A percentile compares a stretch with the other conserved stretches of the same genome.
Conservation (phyloP, 2,888 invertebrate species). For the Drosophila trichaetosa region DNA sequence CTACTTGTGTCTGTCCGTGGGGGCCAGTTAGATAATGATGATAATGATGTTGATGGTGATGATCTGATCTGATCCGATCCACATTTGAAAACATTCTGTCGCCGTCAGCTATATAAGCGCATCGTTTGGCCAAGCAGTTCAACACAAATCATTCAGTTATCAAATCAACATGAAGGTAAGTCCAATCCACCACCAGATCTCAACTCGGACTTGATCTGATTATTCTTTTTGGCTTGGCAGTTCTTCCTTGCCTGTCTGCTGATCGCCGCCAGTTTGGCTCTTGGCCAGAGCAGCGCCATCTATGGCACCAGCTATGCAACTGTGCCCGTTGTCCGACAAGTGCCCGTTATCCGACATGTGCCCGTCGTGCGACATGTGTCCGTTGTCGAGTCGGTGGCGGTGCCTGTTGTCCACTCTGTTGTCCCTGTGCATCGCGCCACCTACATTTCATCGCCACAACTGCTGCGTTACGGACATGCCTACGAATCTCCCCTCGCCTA, state of each 20-base stretch:
- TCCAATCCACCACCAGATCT: neutral
- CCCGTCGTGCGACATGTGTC: slow-evolving; percentile 53
- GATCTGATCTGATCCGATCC: slow-evolving; percentile 28
- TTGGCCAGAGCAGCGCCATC: slow-evolving; percentile 68
- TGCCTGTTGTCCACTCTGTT: slow-evolving; percentile 53
- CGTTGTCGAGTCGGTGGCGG: slow-evolving; percentile 45
- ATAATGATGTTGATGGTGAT: neutral
- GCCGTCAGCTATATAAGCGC: slow-evolving; percentile 54
- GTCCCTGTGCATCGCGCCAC: slow-evolving; percentile 46
- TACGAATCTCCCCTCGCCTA: slow-evolving; percentile 67
- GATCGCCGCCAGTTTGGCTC: slow-evolving; percentile 65
- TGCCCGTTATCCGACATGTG: slow-evolving; percentile 41
- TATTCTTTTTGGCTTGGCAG: slow-evolving; percentile 27
- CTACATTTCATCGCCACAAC: slow-evolving; percentile 40
- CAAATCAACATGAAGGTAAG: slow-evolving; percentile 72
- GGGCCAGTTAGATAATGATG: slow-evolving; percentile 42
- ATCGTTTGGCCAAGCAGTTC: slow-evolving; percentile 21
- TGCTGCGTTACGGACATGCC: slow-evolving; percentile 50
- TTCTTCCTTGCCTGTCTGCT: slow-evolving; percentile 65
- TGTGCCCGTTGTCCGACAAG: slow-evolving; percentile 51
- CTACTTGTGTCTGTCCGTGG: slow-evolving; percentile 34
- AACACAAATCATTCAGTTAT: slow-evolving; percentile 60
- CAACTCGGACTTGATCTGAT: neutral
- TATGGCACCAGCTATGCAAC: slow-evolving; percentile 48
- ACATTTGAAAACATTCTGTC: slow-evolving; percentile 52